Base-by-base conservation (phyloP, 2,113 vertebrate species). In the Eclectus roratus region DNA sequence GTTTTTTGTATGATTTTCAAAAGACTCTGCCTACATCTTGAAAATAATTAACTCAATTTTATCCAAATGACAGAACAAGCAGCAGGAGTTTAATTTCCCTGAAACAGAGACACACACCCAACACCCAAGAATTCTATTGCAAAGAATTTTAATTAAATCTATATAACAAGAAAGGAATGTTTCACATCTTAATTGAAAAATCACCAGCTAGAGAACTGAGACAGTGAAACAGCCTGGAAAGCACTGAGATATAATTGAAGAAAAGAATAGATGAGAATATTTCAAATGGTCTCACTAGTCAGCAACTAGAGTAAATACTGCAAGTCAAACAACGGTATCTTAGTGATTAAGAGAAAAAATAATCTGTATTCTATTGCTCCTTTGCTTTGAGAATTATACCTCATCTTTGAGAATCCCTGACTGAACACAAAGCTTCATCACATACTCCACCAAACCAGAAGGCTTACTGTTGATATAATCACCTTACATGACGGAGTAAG, bases 91-190 rank as follows among this genome's bases (percentile, higher is more conserved):
- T 90, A 86, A 94, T 96, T 92, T 94, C 66, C 31, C 70, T 95
- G 55, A 70, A 68, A 95, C 50, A 85, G 60, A 86, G 60, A 86
- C 61, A 89, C 64, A 93, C 53, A 89, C 87, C 70, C 86, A 78
- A 89, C 76, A 79, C 65, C 37, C 71, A 56, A 85, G 44, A 53
- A 85, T 69, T 95, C 68, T 52, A 93, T 96, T 96, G 90, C 86
- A 94, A 96, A 92, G 61, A 89, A 87, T 83, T 95, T 94, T 95
- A 96, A 97, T 97, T 97, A 95, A 94, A 95, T 91, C 81, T 88
- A 92, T 88, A 80, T 90, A 95, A 96, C 73, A 94, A 91, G 96
- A 93, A 95, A 94, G 46, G 37, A 92, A 77, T 52, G 50, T 84
- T 81, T 93, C 74, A 82, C 74, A 63, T 96, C 94, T 97, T 96